Evolutionary conservation across 2,888 invertebrate species (phyloP), one percentile per base, ranked within the genome.

Genomic region (Acleris emargana): DNA sequence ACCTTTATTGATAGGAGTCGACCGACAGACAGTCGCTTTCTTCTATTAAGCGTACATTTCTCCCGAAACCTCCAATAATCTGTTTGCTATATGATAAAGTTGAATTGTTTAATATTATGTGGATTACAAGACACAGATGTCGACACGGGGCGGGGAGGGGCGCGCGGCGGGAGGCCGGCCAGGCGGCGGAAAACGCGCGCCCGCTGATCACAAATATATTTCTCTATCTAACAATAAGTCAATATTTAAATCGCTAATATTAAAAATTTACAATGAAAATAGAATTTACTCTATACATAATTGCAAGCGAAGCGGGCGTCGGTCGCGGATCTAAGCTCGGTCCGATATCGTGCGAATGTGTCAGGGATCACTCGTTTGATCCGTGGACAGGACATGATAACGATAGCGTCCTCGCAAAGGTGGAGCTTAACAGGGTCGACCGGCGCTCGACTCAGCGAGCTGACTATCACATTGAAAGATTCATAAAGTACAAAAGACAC

Each of bases 241-340:
- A 86, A 83, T 89, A 88, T 81, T 87, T 79, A 87, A 89, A 89
- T 87, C 77, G 75, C 91, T 91, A 91, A 86, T 90, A 88, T 89
- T 87, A 88, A 89, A 89, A 90, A 88, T 89, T 88, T 91, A 91
- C 91, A 92, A 84, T 91, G 89, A 91, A 91, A 91, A 92, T 91
- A 91, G 91, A 91, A 84, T 91, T 91, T 85, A 90, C 80, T 91
- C 91, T 92, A 91, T 89, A 91, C 89, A 89, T 91, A 88, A 86
- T 86, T 84, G 81, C 75, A 80, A 83, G 82, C 84, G 74, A 78
- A 73, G 78, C 87, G 75, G 79, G 80, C 87, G 88, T 82, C 91
- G 88, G 85, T 85, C 89, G 90, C 76, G 80, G 85, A 84, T 86
- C 83, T 85, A 43, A 60, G 42, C 59, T 25, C 17, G 57, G 43